Conservation (phyloP, 2,797 vertebrate species). For the Liparis tanakae region DNA sequence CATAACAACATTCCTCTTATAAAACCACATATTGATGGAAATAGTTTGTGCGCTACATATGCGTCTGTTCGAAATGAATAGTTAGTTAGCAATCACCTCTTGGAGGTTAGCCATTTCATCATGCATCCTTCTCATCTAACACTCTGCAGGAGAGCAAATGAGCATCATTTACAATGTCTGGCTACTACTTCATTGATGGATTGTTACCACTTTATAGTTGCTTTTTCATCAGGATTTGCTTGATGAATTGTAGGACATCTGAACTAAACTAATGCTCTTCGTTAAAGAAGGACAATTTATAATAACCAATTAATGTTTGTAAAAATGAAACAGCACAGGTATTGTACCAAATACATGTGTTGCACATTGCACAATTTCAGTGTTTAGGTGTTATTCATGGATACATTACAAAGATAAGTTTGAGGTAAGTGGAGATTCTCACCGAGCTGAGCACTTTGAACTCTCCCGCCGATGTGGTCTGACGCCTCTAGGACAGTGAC, state of each 20-base stretch:
- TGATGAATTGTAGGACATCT: not conserved
- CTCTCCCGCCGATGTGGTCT: slow-evolving; percentile 93
- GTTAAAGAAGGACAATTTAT: not conserved
- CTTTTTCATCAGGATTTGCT: not conserved
- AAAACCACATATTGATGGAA: not conserved
- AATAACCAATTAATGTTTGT: not conserved
- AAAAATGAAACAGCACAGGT: not conserved
- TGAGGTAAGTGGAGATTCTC: slow-evolving; percentile 52
- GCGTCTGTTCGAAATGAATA: not conserved
- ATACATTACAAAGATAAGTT: not conserved
- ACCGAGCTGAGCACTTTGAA: slow-evolving; percentile 95
- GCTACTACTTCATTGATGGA: not conserved
- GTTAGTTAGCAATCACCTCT: not conserved
- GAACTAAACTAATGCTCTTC: not conserved
- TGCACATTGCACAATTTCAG: not conserved
- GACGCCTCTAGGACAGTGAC: slow-evolving; percentile 97
- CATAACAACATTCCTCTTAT: not conserved
- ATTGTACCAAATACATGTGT: not conserved
- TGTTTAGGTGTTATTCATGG: not conserved
- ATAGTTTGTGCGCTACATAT: not conserved
- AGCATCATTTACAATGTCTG: not conserved
- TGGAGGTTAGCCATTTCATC: not conserved
- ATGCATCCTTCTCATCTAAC: not conserved
- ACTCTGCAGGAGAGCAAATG: not conserved
- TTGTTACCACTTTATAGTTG: not conserved